These are phyloP conservation scores for Anguilla obscura DNA, from an alignment of 2,797 vertebrate genomes.

Conservation along the genomic window DNA sequence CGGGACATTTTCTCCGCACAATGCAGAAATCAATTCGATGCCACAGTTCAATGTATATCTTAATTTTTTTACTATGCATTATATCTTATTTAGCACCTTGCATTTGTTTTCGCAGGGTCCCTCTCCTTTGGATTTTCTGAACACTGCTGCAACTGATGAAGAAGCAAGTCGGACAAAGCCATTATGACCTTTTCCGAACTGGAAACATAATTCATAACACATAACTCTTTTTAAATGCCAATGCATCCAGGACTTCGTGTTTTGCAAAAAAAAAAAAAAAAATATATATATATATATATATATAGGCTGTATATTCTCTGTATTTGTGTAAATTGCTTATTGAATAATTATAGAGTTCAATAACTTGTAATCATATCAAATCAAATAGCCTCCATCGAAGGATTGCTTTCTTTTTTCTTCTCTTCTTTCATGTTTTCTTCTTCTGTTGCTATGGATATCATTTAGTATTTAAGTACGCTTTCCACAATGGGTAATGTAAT, in stretches of 20 bases:
- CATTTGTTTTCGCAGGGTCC: conserved; percentile 25
- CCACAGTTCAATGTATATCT: neutral
- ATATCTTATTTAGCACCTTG: conserved; percentile 8
- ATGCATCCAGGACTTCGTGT: neutral
- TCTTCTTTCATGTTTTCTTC: neutral
- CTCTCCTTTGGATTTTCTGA: conserved; percentile 19
- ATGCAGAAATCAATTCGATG: neutral
- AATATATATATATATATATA: too few species aligned
- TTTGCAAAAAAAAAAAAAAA: neutral
- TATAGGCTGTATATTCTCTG: neutral
- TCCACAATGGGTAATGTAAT: neutral
- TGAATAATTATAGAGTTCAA: neutral
- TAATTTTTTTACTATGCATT: neutral
- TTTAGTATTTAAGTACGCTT: neutral
- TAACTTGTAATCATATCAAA: neutral
- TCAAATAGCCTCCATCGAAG: neutral
- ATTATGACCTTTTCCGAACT: neutral
- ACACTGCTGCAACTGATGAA: neutral
- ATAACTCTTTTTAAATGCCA: neutral
- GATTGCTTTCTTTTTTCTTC: neutral
- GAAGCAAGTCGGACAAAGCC: neutral
- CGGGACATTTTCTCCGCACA: neutral
- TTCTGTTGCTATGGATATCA: neutral
- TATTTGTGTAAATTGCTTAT: neutral
- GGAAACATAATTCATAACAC: neutral